A percentile compares a stretch with the other conserved stretches of the same genome.
These are phyloP conservation scores for Pseudococcus viburni DNA, from an alignment of 2,888 invertebrate species.

Conservation along the genomic window DNA sequence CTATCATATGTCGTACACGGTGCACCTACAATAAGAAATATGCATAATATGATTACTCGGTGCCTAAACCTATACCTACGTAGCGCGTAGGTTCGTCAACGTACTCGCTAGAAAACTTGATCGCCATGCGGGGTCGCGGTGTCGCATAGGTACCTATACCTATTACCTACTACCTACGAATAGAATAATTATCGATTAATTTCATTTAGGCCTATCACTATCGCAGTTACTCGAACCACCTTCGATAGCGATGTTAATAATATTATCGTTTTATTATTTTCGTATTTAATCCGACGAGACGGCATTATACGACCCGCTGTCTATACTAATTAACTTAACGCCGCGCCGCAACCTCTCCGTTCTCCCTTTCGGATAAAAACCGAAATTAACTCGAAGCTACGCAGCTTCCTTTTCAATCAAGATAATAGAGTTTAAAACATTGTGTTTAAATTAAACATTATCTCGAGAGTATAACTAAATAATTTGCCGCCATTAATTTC, in stretches of 20 bases:
- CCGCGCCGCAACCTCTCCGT: neutral
- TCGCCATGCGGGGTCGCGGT: no score
- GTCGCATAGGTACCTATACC: no score
- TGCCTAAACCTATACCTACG: no score
- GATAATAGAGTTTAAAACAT: slow-evolving; percentile 39
- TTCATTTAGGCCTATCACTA: slow-evolving; percentile 30
- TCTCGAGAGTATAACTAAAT: neutral
- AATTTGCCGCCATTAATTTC: slow-evolving; percentile 40
- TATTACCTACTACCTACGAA: neutral
- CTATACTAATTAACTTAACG: slow-evolving; percentile 46
- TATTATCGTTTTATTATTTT: slow-evolving; percentile 37
- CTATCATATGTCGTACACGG: no score
- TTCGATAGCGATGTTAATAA: neutral
- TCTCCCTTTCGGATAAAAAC: slow-evolving; percentile 27
- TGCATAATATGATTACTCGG: no score
- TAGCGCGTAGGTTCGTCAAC: no score
- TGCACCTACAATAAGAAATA: no score
- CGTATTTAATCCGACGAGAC: slow-evolving; percentile 26
- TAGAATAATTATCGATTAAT: neutral
- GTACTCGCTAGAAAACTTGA: no score
- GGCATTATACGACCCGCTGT: slow-evolving; percentile 40
- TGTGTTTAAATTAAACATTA: slow-evolving; percentile 36
- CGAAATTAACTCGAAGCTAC: slow-evolving; percentile 45
- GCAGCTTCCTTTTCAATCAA: slow-evolving; percentile 48
- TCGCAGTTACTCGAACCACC: neutral